Evolutionary conservation across 2,797 vertebrate genomes (phyloP), one percentile per base, ranked within the genome.

Genomic region (Gallinago nigripennis): DNA sequence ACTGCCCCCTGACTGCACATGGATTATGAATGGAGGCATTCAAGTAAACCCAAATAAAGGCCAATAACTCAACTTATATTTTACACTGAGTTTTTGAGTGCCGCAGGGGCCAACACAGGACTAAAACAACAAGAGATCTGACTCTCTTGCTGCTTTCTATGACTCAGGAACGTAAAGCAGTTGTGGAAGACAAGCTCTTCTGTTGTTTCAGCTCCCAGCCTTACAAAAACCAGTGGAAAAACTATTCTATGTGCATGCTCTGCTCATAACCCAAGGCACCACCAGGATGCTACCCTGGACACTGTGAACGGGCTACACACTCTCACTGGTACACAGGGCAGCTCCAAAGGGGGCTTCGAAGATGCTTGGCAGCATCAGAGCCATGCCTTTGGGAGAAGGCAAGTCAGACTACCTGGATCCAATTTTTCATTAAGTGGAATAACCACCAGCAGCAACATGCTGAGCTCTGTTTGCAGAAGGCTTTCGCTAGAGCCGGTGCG

Each of bases 1-100:
- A 70, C 69, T 81, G 82, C 87, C 31, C 78, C 31, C 86, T 30
- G 92, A 16, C 91, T 93, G 82, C 41, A 4, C 57, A 10, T 4
- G 53, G 79, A 39, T 70, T 95, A 91, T 96, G 95, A 97, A 96
- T 96, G 82, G 92, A 85, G 54, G 84, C 92, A 96, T 96, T 96
- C 94, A 95, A 86, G 82, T 54, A 93, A 89, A 91, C 63, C 79
- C 82, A 94, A 95, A 95, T 94, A 96, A 97, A 97, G 92, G 77
- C 93, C 46, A 78, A 41, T 83, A 92, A 91, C 76, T 86, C 88
- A 70, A 84, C 77, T 69, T 77, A 66, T 14, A 45, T 95, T 89
- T 90, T 81, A 81, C 46, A 85, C 83, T 13, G 54, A 79, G 53
- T 90, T 93, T 93, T 51, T 92, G 57, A 86, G 91, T n/a, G 92